phyloP scores from a whole-genome alignment of 1,140 invertebrate genomes.

The Drosophila neocordata region DNA sequence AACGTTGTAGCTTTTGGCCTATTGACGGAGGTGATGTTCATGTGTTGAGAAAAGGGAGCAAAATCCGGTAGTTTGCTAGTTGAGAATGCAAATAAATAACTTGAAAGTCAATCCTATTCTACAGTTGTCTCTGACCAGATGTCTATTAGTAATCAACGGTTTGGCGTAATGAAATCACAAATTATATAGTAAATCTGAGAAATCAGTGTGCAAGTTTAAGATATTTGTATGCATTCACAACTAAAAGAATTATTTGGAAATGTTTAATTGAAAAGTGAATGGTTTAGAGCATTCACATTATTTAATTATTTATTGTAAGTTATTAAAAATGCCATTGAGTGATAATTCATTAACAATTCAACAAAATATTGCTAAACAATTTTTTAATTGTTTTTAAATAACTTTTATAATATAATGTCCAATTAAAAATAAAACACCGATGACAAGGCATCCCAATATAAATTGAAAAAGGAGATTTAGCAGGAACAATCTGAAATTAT shows the following conservation, averaged over 20 bases:
- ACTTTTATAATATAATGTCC: no score
- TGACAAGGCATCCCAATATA: background rate
- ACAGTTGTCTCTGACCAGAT: background rate
- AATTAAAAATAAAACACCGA: background rate
- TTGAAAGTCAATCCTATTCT: constrained; percentile 8
- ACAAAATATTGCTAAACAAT: no score
- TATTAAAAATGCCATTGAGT: no score
- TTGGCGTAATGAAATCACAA: constrained; percentile 22
- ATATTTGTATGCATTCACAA: no score
- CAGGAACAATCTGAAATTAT: background rate
- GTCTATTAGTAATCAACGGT: background rate
- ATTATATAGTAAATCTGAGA: constrained; percentile 4
- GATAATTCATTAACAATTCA: no score
- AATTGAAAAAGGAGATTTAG: background rate
- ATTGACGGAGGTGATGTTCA: constrained; percentile 20
- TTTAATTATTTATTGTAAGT: no score
- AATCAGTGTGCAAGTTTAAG: background rate
- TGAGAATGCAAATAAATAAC: constrained; percentile 18
- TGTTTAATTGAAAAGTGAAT: no score
- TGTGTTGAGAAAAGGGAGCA: constrained; percentile 8
- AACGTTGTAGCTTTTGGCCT: constrained; percentile 36
- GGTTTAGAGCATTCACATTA: no score
- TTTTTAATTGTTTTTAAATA: no score
- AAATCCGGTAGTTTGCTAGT: constrained; percentile 44
- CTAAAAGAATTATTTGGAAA: no score